Evolutionary conservation across 2,888 invertebrate species (phyloP).

Genomic region (Meandrusa payeni): DNA sequence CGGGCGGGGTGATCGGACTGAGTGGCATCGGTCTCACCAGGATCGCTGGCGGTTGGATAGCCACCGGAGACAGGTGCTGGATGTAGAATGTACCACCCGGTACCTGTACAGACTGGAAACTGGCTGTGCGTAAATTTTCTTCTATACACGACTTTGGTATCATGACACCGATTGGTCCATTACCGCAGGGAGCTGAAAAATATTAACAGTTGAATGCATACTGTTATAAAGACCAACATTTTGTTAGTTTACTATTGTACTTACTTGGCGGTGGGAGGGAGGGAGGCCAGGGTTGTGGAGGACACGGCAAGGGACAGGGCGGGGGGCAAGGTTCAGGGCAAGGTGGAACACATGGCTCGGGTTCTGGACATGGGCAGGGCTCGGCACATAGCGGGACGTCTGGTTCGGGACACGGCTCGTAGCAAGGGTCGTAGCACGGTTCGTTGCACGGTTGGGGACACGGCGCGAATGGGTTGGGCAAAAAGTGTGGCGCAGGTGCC

Average conservation of each 20-base stretch:
- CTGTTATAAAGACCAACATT: too few relatives aligned
- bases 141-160: conserved; percentile 35
- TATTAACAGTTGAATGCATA: too few relatives aligned
- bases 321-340: conserved; percentile 29
- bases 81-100: conserved; percentile 58
- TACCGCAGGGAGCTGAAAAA: conserved; percentile 50
- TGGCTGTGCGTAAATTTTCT: conserved; percentile 39
- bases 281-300: conserved; percentile 31
- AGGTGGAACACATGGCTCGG: conserved; percentile 32
- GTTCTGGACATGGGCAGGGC: too few relatives aligned
- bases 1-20: conserved; percentile 44
- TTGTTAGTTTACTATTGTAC: too few relatives aligned
- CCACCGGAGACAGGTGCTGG: conserved; percentile 47
- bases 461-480: conserved; percentile 25
- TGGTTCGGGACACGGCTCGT: conserved; percentile 9
- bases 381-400: conserved; percentile 19
- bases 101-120: conserved; percentile 51
- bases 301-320: conserved; percentile 27
- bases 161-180: conserved; percentile 45
- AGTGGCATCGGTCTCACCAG: conserved; percentile 46
- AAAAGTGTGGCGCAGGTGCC: conserved; percentile 45
- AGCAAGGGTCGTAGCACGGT: conserved; percentile 27
- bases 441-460: conserved; percentile 27
- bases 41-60: conserved; percentile 61
- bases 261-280: conserved; percentile 36